These are phyloP conservation scores for Glossophaga mutica DNA, from an alignment of 2,797 vertebrate genomes.

Conservation along the genomic window DNA sequence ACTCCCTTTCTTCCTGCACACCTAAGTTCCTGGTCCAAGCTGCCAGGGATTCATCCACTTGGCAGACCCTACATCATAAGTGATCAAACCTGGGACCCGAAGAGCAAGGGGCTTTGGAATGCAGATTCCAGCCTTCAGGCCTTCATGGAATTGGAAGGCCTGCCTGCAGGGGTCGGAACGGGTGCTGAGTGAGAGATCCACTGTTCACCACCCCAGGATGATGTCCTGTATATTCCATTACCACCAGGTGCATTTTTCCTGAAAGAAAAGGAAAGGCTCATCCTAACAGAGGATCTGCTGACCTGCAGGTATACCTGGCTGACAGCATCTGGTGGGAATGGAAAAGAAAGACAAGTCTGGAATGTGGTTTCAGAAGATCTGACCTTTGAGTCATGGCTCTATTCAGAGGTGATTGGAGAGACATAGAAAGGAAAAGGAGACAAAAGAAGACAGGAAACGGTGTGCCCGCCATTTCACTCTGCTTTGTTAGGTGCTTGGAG, in stretches of 20 bases:
- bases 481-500: not conserved
- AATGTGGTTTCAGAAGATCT: not conserved
- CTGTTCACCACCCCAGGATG: not conserved
- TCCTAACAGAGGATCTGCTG: not conserved
- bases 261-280: not conserved
- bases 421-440: not conserved
- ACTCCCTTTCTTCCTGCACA: not conserved
- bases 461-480: not conserved
- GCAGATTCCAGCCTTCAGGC: not conserved
- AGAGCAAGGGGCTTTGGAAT: not conserved
- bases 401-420: not conserved
- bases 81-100: not conserved
- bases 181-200: not conserved
- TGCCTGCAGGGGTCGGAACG: rapidly evolving
- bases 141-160: not conserved
- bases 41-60: not conserved
- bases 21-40: not conserved
- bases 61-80: not conserved
- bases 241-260: not conserved
- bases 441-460: not conserved
- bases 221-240: not conserved
- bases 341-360: not conserved
- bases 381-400: not conserved
- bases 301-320: not conserved
- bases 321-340: not conserved